Percentiles rank a stretch among this genome's conserved stretches.
Evolutionary conservation across 2,888 invertebrate species (phyloP).

Genomic region (Aphrophora alni): DNA sequence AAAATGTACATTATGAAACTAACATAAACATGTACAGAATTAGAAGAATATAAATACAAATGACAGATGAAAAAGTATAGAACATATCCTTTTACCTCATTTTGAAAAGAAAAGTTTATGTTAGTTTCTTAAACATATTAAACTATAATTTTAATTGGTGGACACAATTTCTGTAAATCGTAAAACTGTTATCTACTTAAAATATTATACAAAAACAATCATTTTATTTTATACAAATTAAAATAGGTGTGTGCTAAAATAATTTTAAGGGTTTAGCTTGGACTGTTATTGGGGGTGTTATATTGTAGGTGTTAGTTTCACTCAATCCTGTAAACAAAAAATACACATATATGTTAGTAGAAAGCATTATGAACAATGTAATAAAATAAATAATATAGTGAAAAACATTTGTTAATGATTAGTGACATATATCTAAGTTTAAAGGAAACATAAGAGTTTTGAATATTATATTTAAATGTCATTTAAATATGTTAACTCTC

Average conservation of each 20-base stretch:
- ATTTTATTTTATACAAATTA: too few relatives aligned
- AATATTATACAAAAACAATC: too few relatives aligned
- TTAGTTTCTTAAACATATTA: too few relatives aligned
- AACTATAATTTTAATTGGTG: too few relatives aligned
- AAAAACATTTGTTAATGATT: too few relatives aligned
- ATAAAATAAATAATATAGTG: too few relatives aligned
- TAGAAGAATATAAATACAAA: background rate
- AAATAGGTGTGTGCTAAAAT: slow-evolving; percentile 33
- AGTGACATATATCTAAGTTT: too few relatives aligned
- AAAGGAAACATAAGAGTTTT: too few relatives aligned
- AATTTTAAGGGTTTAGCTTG: slow-evolving; percentile 20
- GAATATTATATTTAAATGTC: too few relatives aligned
- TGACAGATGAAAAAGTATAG: background rate
- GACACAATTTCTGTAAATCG: too few relatives aligned
- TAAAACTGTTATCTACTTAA: too few relatives aligned
- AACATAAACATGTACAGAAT: background rate
- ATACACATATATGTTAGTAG: slow-evolving; percentile 31
- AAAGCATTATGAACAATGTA: background rate
- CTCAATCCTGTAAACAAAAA: slow-evolving; percentile 41
- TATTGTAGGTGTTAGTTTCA: slow-evolving; percentile 11
- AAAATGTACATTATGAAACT: background rate
- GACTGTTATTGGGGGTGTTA: slow-evolving; percentile 12
- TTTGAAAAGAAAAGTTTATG: background rate
- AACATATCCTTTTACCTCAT: background rate
- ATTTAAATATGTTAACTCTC: too few relatives aligned